Conservation (phyloP, 2,113 vertebrate species). For the Anseranas semipalmata region DNA sequence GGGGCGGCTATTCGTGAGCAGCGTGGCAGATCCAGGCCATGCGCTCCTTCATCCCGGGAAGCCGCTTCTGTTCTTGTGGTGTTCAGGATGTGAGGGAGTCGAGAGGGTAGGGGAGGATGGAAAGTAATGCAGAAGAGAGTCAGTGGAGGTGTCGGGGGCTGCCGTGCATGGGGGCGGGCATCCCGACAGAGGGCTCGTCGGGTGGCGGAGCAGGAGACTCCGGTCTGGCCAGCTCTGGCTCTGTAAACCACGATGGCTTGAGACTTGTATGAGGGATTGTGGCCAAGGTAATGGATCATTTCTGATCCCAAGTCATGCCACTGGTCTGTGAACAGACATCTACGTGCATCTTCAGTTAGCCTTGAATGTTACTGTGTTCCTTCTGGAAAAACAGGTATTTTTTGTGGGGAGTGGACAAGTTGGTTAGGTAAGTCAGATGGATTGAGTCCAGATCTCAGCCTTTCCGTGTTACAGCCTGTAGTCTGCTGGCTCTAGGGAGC, state of each 20-base stretch:
- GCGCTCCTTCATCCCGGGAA: background rate
- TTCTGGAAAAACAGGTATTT: accelerated
- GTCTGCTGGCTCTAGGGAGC: background rate
- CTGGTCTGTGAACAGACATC: background rate
- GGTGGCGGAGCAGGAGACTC: background rate
- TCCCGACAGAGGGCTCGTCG: background rate
- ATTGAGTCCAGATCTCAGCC: background rate
- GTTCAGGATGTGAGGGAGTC: no score
- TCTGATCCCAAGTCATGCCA: background rate
- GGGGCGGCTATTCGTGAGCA: background rate
- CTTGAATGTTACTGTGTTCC: background rate
- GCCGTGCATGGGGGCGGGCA: background rate
- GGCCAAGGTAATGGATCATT: background rate
- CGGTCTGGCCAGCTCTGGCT: background rate
- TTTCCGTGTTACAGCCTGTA: background rate
- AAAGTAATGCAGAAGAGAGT: background rate
- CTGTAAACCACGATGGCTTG: background rate
- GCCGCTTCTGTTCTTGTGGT: background rate
- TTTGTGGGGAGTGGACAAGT: background rate
- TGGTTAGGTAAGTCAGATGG: background rate
- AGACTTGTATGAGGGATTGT: background rate
- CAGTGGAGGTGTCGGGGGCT: background rate
- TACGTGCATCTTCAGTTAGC: background rate
- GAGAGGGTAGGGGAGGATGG: background rate
- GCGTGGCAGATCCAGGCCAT: background rate